Percentiles rank a stretch among this genome's conserved stretches.
phyloP scores from a whole-genome alignment of 2,888 invertebrate species.

The Andrena marginata region DNA sequence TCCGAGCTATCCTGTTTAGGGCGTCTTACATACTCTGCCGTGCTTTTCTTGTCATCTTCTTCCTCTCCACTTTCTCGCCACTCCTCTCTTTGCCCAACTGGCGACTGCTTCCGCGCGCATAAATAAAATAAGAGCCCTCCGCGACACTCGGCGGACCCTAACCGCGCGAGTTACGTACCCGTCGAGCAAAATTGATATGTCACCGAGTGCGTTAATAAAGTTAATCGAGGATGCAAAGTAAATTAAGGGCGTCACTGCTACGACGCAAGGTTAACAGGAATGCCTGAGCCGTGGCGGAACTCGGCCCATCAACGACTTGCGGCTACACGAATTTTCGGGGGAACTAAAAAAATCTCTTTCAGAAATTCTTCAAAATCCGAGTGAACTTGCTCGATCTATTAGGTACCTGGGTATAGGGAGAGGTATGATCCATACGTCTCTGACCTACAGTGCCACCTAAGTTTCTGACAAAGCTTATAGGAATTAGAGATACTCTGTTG shows the following conservation, averaged over 20 bases:
- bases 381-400: background rate
- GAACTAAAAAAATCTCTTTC: background rate
- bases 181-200: constrained; percentile 52
- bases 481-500: constrained; percentile 20
- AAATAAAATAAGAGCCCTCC: constrained; percentile 58
- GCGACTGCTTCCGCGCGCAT: constrained; percentile 40
- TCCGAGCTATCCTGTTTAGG: constrained; percentile 49
- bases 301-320: background rate
- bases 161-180: constrained; percentile 30
- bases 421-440: too few species aligned
- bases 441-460: too few species aligned
- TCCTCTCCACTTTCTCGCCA: constrained; percentile 1
- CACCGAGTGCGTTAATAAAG: constrained; percentile 55
- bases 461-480: background rate
- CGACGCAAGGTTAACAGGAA: constrained; percentile 14
- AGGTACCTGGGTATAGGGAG: too few species aligned
- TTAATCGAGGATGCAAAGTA: constrained; percentile 44
- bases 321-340: background rate
- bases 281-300: background rate
- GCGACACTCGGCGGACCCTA: constrained; percentile 41
- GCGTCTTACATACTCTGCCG: constrained; percentile 22
- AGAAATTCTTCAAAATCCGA: background rate
- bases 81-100: background rate
- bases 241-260: constrained; percentile 22
- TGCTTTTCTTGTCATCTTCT: constrained; percentile 19